Evolutionary conservation across 2,113 vertebrate genomes (phyloP), one percentile per base, ranked within the genome.

Genomic region (Athene noctua): DNA sequence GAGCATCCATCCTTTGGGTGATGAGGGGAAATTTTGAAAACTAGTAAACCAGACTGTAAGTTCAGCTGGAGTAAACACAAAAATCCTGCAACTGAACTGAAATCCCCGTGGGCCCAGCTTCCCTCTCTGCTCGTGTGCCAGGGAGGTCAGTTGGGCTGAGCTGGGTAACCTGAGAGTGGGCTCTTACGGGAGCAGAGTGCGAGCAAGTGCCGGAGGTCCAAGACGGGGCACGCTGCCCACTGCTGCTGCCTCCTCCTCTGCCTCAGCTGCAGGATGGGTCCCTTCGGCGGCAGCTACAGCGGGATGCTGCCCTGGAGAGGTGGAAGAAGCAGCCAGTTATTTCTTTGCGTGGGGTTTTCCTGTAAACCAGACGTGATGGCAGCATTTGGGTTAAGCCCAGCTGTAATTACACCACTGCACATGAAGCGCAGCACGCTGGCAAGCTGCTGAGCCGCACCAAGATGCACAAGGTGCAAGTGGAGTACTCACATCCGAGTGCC

Each of bases 381-480:
- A 61, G 51, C 42, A 11, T 32, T 62, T 23, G 61, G 25, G 62
- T 38, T 65, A 20, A 38, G n/a, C 44, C 34, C 1, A 2, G 49
- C 27, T 47, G n/a, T 52, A 27, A n/a, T 55, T 11, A 10, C 17
- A 29, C 7, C 7, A 3, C 13, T 5, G 26, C 61, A 11, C 18
- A 8, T 10, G 27, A 5, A 5, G 5, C 1, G 44, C 36, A n/a
- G 36, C 30, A 9, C 0, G 1, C 20, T 6, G 44, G 47, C 5
- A 12, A 19, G 46, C 32, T 29, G 32, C 63, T 55, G 65, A n/a
- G 36, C 9, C 14, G 3, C n/a, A 26, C 32, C n/a, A 13, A 27
- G 42, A 20, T 2, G 1, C 3, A 4, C 8, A 12, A 21, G 34
- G 20, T 23, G 59, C 23, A 5, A 22, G 42, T 2, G 25, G 26